These are phyloP conservation scores for Trachops cirrhosus DNA, from an alignment of 2,797 vertebrate genomes.

Conservation along the genomic window DNA sequence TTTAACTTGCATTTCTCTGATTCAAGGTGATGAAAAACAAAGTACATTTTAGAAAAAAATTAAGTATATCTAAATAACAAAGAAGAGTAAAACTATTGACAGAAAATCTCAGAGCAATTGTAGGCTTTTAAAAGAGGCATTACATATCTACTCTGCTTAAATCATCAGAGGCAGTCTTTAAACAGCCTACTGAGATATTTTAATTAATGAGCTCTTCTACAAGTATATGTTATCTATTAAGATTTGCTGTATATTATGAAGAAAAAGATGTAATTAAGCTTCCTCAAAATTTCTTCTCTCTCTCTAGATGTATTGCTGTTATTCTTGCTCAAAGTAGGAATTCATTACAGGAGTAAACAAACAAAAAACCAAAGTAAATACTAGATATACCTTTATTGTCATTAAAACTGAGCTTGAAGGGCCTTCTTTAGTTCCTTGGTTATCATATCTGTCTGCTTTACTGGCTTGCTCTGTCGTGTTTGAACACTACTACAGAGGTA, in stretches of 20 bases:
- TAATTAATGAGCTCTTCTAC: constrained; percentile 71
- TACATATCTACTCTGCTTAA: constrained; percentile 69
- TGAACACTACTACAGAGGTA: not conserved
- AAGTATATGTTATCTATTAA: constrained; percentile 49
- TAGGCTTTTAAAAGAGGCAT: constrained; percentile 62
- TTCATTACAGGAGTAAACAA: not conserved
- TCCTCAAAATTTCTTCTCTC: constrained; percentile 61
- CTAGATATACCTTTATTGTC: constrained; percentile 44
- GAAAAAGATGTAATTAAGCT: constrained; percentile 40
- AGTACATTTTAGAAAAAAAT: constrained; percentile 63
- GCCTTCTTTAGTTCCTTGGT: not conserved
- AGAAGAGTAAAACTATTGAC: constrained; percentile 72
- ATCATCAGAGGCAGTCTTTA: constrained; percentile 67
- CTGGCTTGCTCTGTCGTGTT: not conserved
- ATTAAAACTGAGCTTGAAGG: not conserved
- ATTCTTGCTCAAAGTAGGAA: constrained; percentile 47
- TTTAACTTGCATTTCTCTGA: not conserved
- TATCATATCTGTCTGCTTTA: not conserved
- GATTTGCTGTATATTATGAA: constrained; percentile 51
- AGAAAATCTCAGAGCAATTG: constrained; percentile 65
- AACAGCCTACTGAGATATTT: constrained; percentile 56
- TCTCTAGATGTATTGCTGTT: constrained; percentile 47
- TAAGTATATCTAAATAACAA: constrained; percentile 68
- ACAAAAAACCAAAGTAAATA: not conserved
- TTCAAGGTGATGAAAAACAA: constrained; percentile 29